Evolutionary conservation across 2,113 vertebrate genomes (phyloP).

Genomic region (Naja naja): DNA sequence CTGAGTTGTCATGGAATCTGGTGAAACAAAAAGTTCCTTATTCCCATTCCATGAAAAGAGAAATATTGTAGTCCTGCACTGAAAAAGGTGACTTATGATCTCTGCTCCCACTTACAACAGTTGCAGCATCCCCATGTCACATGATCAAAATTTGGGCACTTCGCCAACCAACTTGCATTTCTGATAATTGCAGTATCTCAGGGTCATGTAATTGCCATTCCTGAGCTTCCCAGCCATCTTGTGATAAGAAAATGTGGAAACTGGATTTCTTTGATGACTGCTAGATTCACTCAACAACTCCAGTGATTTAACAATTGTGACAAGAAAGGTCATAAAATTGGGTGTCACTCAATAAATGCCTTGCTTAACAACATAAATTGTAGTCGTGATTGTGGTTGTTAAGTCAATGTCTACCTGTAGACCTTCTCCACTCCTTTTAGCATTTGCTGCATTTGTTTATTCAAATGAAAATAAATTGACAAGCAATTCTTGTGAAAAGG

Average conservation of each 20-base stretch:
- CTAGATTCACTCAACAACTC: not conserved
- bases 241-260: not conserved
- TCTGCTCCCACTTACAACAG: not conserved
- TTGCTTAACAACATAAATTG: not conserved
- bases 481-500: not conserved
- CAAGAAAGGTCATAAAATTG: not conserved
- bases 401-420: no score
- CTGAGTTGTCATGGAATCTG: not conserved
- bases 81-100: not conserved
- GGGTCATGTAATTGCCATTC: not conserved
- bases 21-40: not conserved
- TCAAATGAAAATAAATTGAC: not conserved
- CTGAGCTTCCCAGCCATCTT: not conserved
- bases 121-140: not conserved
- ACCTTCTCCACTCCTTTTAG: not conserved
- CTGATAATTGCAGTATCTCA: not conserved
- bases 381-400: not conserved
- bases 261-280: not conserved
- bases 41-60: not conserved
- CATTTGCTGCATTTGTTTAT: not conserved
- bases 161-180: not conserved
- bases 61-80: not conserved
- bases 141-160: not conserved
- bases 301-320: not conserved
- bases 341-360: not conserved